Evolutionary conservation across 1,140 invertebrate species (phyloP), one percentile per base, ranked within the genome.

Genomic region (Papilio glaucus): DNA sequence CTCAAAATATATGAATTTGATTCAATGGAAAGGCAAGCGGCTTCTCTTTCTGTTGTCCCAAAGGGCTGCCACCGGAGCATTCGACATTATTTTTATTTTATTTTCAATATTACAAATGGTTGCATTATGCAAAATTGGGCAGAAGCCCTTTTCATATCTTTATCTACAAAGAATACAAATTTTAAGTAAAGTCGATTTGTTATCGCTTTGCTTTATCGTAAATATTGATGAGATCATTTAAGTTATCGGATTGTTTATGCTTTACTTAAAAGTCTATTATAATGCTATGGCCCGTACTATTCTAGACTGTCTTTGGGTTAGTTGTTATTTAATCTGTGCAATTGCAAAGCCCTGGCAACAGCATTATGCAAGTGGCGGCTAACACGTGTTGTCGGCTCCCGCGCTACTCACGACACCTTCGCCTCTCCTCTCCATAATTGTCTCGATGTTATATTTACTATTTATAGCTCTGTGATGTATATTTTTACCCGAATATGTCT

Each of bases 1-100:
- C 91, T 91, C 91, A 93, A 93, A 93, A 93, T 91, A 91, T 93
- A 93, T 93, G 89, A 93, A 93, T 93, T 93, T 91, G 91, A 93
- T 91, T 91, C 91, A 93, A 91, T 91, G 91, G 91, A 88, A 90
- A 90, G 85, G 89, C 89, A 87, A 89, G 88, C 91, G 91, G 91
- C 91, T 90, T 84, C 87, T 87, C 85, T 92, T 87, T 91, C 89
- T 88, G 87, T 90, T 85, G 84, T 89, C 85, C 80, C 78, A 81
- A 82, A 92, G 91, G 91, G 91, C 86, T 93, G 88, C 91, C 91
- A 92, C 90, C 89, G 85, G 87, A 78, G 87, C 80, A 90, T 92
- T 91, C 83, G 79, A 42, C 71, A 63, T 73, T 57, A 63, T 73
- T 78, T 78, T 82, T 85, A 85, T 86, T 89, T 91, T 89, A 86